A percentile compares a stretch with the other conserved stretches of the same genome.
These are phyloP conservation scores for Bryconaethiops microstoma DNA, from an alignment of 2,797 vertebrate species.

Conservation along the genomic window DNA sequence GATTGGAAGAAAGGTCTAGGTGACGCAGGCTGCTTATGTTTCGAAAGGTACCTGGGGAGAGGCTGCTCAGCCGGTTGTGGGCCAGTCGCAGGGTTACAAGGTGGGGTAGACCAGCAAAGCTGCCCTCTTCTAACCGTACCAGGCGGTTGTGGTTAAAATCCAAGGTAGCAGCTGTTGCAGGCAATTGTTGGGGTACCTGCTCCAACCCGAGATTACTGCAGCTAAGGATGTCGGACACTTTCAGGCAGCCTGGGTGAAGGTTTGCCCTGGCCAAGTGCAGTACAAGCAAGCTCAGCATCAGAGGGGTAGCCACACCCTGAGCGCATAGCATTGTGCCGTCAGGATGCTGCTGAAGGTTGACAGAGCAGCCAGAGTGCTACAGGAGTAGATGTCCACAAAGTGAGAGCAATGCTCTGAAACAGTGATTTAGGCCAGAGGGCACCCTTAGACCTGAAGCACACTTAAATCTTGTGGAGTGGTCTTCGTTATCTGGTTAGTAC, in stretches of 20 bases:
- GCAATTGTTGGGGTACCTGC: conserved; percentile 73
- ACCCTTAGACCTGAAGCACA: neutral
- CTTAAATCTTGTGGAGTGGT: neutral
- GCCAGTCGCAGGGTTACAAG: conserved; percentile 80
- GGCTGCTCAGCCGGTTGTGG: conserved; percentile 79
- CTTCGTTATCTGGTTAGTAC: neutral
- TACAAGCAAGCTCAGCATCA: conserved; percentile 68
- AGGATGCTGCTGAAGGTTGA: conserved; percentile 51
- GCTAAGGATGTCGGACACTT: conserved; percentile 88
- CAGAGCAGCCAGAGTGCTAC: conserved; percentile 54
- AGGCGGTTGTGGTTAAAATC: conserved; percentile 91
- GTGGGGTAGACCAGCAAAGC: conserved; percentile 78
- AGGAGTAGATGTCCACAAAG: conserved; percentile 21
- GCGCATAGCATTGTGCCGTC: conserved; percentile 64
- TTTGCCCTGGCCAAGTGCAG: conserved; percentile 39
- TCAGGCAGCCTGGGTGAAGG: conserved; percentile 80
- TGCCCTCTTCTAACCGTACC: conserved; percentile 67
- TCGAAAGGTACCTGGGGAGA: conserved; percentile 76
- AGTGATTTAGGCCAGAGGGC: neutral
- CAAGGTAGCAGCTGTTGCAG: conserved; percentile 73
- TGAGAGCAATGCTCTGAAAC: neutral
- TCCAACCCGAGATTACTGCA: conserved; percentile 78
- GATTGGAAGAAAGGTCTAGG: conserved; percentile 92
- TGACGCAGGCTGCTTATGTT: conserved; percentile 81
- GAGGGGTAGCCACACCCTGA: conserved; percentile 58